Conservation (phyloP, 2,113 vertebrate species). For the Tachuris rubrigastra region DNA sequence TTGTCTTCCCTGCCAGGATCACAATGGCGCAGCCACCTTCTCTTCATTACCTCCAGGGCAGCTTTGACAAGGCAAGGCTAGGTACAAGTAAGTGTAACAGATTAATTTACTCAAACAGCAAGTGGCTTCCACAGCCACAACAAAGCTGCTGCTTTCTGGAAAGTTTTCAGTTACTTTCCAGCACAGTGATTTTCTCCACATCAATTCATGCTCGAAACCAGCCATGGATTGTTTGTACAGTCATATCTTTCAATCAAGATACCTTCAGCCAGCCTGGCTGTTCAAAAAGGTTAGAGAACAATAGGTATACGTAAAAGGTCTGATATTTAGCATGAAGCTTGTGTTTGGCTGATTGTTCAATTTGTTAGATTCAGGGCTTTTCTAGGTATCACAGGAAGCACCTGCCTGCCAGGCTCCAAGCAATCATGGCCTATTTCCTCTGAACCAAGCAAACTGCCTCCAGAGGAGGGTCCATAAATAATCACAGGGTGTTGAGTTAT, state of each 20-base stretch:
- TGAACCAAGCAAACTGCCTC: background rate
- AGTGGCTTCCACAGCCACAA: background rate
- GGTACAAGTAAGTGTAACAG: background rate
- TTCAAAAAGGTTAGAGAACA: constrained; percentile 17
- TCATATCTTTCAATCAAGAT: constrained; percentile 3
- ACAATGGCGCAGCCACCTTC: background rate
- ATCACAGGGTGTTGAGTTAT: background rate
- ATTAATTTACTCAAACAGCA: background rate
- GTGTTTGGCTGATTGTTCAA: background rate
- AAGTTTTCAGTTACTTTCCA: background rate
- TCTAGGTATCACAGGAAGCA: constrained; percentile 49
- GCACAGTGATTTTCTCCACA: background rate
- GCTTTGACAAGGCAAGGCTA: background rate
- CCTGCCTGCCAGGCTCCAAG: background rate
- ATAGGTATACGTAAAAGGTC: background rate
- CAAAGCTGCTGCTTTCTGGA: background rate
- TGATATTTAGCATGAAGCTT: constrained; percentile 2
- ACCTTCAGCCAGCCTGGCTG: background rate
- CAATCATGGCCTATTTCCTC: constrained; percentile 7
- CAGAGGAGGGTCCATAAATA: background rate
- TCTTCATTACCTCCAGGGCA: background rate
- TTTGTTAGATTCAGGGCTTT: background rate
- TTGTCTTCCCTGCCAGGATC: background rate
- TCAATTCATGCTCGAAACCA: background rate
- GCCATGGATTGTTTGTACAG: background rate